phyloP scores from a whole-genome alignment of 2,797 vertebrate genomes.

The Aldrovandia affinis region DNA sequence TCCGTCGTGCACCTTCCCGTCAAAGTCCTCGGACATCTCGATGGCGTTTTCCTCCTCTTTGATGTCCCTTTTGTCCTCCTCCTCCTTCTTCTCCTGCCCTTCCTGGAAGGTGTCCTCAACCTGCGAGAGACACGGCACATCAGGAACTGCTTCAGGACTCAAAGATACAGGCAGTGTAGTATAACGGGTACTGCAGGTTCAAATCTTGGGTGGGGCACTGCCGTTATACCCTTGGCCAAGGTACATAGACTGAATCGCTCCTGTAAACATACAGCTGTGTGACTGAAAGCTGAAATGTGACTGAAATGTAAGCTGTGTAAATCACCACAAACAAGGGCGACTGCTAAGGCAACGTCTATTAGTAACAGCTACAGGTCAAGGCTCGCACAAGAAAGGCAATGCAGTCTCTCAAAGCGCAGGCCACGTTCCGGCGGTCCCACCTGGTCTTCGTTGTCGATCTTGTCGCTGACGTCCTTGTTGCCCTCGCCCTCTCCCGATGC shows the following conservation, averaged over 20 bases:
- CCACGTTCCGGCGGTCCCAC: conserved; percentile 57
- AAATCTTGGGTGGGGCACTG: not conserved
- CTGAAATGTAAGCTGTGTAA: not conserved
- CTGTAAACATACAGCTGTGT: not conserved
- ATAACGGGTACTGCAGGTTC: not conserved
- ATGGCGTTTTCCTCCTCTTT: conserved; percentile 92
- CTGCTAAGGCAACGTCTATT: too few species aligned
- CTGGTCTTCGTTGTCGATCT: conserved; percentile 97
- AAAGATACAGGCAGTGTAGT: not conserved
- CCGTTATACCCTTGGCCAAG: not conserved
- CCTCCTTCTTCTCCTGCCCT: conserved; percentile 84
- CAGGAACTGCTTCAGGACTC: not conserved
- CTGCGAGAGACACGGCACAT: conserved; percentile 59
- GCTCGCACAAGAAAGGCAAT: not conserved
- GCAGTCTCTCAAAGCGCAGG: not conserved
- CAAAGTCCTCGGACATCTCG: conserved; percentile 98
- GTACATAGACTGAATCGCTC: not conserved
- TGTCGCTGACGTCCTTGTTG: conserved; percentile 91
- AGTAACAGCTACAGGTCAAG: not conserved
- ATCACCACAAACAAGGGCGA: too few species aligned
- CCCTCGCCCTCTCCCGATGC: conserved; percentile 95
- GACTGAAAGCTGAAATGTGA: not conserved
- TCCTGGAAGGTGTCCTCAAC: conserved; percentile 90
- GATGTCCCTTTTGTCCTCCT: conserved; percentile 84
- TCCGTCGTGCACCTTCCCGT: conserved; percentile 89